These are phyloP conservation scores for Himalopsyche phryganea DNA, from an alignment of 1,140 invertebrate genomes.

Conservation along the genomic window DNA sequence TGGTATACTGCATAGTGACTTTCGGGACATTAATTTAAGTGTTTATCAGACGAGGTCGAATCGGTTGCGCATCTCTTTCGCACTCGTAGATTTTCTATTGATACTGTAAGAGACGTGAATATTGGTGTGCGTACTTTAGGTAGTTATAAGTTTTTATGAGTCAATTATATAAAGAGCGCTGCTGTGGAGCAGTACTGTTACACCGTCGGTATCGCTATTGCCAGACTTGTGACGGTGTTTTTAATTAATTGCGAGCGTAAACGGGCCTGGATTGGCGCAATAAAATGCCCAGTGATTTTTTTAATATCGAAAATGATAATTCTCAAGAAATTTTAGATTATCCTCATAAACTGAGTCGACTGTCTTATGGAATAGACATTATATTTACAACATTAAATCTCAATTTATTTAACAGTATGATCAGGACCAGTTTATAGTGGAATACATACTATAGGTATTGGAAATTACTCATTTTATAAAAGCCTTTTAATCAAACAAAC, in stretches of 20 bases:
- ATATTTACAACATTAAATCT: neutral
- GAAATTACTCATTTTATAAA: too few species aligned
- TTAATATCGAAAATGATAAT: neutral
- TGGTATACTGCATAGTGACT: too few species aligned
- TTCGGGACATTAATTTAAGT: neutral
- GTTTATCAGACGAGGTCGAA: neutral
- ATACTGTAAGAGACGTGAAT: neutral
- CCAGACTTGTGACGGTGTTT: conserved; percentile 32
- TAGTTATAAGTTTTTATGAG: conserved; percentile 35
- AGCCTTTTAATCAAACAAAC: too few species aligned
- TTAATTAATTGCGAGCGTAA: conserved; percentile 29
- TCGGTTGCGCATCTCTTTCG: neutral
- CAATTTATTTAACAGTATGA: neutral
- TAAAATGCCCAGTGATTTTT: neutral
- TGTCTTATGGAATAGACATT: neutral
- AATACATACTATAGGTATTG: too few species aligned
- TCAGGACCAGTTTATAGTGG: neutral
- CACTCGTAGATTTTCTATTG: neutral
- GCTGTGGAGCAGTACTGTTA: neutral
- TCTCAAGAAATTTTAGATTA: neutral
- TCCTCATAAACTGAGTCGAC: neutral
- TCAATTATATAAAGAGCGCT: conserved; percentile 28
- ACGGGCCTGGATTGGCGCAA: conserved; percentile 15
- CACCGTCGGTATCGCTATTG: conserved; percentile 27
- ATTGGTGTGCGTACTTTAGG: too few species aligned